Conservation (phyloP, 1,140 invertebrate species). For the Hormaphis cornu region DNA sequence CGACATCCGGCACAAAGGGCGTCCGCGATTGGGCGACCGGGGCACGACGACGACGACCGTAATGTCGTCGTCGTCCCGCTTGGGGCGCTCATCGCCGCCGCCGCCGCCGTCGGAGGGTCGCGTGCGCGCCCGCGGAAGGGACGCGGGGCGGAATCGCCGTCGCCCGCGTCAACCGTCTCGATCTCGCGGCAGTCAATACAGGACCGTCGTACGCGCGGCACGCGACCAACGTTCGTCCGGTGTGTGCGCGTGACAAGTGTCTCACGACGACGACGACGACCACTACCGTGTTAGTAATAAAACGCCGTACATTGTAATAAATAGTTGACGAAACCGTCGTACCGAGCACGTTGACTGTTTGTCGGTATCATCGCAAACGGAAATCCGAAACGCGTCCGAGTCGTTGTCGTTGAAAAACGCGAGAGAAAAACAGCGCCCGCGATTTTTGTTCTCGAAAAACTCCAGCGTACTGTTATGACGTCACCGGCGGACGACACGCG, state of each 20-base stretch:
- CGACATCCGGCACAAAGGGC: too few species aligned
- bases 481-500: neutral
- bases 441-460: too few species aligned
- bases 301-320: too few species aligned
- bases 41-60: too few species aligned
- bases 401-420: neutral
- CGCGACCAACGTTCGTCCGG: neutral
- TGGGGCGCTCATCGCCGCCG: neutral
- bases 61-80: neutral
- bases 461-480: too few species aligned
- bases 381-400: neutral
- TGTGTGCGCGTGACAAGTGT: neutral
- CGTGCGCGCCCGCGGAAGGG: neutral
- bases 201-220: slow-evolving; percentile 4
- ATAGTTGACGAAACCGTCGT: too few species aligned
- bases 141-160: neutral
- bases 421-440: neutral
- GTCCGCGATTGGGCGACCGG: too few species aligned
- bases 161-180: slow-evolving; percentile 11
- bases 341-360: neutral
- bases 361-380: neutral
- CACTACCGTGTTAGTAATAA: too few species aligned
- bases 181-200: slow-evolving; percentile 19
- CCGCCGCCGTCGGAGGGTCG: neutral
- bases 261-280: neutral